Conservation (phyloP, 2,888 invertebrate genomes). For the Ichneumoninae sp. region DNA sequence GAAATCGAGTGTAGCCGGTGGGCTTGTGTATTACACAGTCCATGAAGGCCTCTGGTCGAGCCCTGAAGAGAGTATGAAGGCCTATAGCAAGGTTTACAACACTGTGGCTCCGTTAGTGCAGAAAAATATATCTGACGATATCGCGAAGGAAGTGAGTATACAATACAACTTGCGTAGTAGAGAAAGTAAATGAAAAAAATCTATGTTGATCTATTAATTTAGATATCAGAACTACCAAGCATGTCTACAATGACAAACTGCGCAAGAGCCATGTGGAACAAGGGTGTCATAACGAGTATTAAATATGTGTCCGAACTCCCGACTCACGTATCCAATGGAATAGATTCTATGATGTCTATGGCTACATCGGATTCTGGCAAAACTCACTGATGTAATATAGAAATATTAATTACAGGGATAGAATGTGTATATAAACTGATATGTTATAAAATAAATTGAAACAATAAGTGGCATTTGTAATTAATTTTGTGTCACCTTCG, state of each 20-base stretch:
- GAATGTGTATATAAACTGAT: constrained; percentile 3
- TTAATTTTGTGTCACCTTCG: not conserved
- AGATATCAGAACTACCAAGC: constrained; percentile 76
- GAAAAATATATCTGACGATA: constrained; percentile 75
- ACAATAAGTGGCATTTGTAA: not conserved
- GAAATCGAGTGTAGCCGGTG: constrained; percentile 81
- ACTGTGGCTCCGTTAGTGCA: constrained; percentile 77
- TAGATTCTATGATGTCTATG: constrained; percentile 61
- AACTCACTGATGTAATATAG: constrained; percentile 39
- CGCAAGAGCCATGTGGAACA: constrained; percentile 75
- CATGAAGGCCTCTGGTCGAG: constrained; percentile 83
- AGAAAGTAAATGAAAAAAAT: not conserved
- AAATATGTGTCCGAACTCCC: constrained; percentile 76
- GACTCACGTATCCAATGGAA: constrained; percentile 71
- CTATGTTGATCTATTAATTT: constrained; percentile 6
- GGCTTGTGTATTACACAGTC: constrained; percentile 80
- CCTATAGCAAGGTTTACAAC: constrained; percentile 80
- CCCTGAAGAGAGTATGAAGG: constrained; percentile 79
- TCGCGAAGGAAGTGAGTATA: constrained; percentile 74
- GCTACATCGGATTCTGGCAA: constrained; percentile 50
- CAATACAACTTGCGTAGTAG: not conserved
- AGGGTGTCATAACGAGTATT: constrained; percentile 74
- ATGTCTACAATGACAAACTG: constrained; percentile 66
- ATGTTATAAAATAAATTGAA: constrained; percentile 1
- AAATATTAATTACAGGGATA: constrained; percentile 5